Evolutionary conservation across 2,797 vertebrate species (phyloP).

Genomic region (Heterohyrax brucei): DNA sequence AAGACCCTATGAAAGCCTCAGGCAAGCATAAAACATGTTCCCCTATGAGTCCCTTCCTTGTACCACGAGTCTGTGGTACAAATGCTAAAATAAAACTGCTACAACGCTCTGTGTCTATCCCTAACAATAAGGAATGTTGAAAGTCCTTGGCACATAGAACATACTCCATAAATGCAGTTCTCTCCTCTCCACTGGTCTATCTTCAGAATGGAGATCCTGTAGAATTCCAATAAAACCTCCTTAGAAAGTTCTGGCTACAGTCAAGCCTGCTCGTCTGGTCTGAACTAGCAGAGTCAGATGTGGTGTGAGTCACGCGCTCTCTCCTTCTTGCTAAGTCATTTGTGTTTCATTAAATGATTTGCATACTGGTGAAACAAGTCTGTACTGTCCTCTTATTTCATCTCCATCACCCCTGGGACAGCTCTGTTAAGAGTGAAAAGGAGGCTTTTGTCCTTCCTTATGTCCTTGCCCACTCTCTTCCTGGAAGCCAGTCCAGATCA

Average conservation of each 20-base stretch:
- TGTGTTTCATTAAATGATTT: slow-evolving; percentile 75
- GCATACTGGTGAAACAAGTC: slow-evolving; percentile 84
- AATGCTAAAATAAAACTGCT: neutral
- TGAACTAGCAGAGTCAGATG: slow-evolving; percentile 47
- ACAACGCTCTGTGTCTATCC: neutral
- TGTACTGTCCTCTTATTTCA: slow-evolving; percentile 64
- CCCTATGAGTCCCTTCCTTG: neutral
- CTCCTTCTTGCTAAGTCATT: slow-evolving; percentile 80
- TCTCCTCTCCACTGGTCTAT: neutral
- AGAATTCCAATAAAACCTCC: slow-evolving; percentile 60
- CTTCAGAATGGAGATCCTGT: slow-evolving; percentile 7
- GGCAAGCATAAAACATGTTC: neutral
- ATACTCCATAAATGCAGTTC: slow-evolving; percentile 23
- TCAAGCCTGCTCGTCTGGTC: neutral
- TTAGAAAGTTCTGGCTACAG: slow-evolving; percentile 19
- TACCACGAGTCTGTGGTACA: neutral
- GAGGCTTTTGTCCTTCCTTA: slow-evolving; percentile 71
- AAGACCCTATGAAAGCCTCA: slow-evolving; percentile 41
- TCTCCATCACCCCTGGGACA: slow-evolving; percentile 77
- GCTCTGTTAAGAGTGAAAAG: slow-evolving; percentile 62
- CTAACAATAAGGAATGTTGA: neutral
- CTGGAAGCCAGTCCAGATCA: slow-evolving; percentile 54
- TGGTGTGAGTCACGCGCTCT: slow-evolving; percentile 1
- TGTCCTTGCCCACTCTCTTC: slow-evolving; percentile 44
- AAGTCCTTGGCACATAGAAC: neutral